Evolutionary conservation across 2,888 invertebrate genomes (phyloP).

Genomic region (Coleophora flavipennella): DNA sequence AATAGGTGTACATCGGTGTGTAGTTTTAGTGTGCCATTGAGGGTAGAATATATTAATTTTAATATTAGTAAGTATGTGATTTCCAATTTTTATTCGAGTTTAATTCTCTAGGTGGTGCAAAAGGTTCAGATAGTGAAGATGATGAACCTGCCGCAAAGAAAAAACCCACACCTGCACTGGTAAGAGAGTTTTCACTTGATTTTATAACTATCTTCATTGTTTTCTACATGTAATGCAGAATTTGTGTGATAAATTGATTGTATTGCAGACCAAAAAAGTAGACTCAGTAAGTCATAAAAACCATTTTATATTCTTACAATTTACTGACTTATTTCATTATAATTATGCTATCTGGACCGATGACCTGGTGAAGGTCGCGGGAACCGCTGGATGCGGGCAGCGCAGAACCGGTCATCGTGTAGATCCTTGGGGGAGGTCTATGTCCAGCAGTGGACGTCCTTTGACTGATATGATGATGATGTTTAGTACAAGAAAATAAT

Average conservation of each 20-base stretch:
- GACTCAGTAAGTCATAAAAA: conserved; percentile 8
- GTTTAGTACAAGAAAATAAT: no score
- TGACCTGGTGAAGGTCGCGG: no score
- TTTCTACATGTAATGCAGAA: background rate
- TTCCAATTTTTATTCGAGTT: conserved; percentile 10
- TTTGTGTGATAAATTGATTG: background rate
- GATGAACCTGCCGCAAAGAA: conserved; percentile 88
- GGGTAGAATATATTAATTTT: conserved; percentile 7
- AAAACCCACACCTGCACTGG: conserved; percentile 74
- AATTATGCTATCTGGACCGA: no score
- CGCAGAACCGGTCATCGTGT: no score
- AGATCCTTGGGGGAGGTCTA: no score
- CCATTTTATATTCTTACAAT: no score
- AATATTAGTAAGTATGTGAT: background rate
- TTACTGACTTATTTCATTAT: background rate
- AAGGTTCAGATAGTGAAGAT: conserved; percentile 86
- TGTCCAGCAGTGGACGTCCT: no score
- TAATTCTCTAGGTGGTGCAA: conserved; percentile 71
- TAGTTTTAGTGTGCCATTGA: conserved; percentile 40
- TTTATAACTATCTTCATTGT: no score
- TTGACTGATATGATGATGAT: no score
- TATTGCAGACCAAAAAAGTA: conserved; percentile 9
- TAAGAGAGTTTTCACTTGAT: conserved; percentile 25
- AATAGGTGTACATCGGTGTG: conserved; percentile 51
- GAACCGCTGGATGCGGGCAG: no score